Evolutionary conservation across 2,888 invertebrate genomes (phyloP).

Genomic region (Gisinianus flammeolus): DNA sequence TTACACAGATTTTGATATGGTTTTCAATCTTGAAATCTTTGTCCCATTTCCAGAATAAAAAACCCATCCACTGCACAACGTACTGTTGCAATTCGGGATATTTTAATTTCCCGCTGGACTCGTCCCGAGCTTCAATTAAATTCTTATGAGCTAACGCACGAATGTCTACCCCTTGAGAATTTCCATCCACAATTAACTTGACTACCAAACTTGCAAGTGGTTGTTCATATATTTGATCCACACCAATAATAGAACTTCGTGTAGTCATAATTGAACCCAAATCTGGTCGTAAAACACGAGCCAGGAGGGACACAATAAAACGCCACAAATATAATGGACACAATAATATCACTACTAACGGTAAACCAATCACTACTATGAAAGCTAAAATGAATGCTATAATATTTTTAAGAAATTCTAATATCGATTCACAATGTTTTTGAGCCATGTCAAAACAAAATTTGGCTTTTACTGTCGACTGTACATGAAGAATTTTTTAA

Average conservation of each 20-base stretch:
- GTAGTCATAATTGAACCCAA: neutral
- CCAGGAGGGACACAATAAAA: neutral
- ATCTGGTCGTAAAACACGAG: neutral
- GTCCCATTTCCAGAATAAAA: constrained; percentile 4
- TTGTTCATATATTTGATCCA: neutral
- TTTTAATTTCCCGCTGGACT: neutral
- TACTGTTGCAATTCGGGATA: neutral
- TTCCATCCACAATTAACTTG: neutral
- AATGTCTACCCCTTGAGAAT: neutral
- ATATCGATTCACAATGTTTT: too few relatives aligned
- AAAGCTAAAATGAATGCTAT: too few relatives aligned
- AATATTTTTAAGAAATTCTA: too few relatives aligned
- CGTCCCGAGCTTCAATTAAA: neutral
- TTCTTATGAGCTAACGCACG: neutral
- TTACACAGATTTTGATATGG: neutral
- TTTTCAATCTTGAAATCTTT: neutral
- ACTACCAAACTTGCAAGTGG: neutral
- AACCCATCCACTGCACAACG: neutral
- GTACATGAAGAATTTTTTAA: too few relatives aligned
- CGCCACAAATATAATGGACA: neutral
- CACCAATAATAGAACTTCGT: neutral
- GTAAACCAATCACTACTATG: too few relatives aligned
- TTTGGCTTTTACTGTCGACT: too few relatives aligned
- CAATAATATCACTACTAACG: too few relatives aligned
- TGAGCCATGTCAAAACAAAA: too few relatives aligned